Base-by-base conservation (phyloP, 2,888 invertebrate genomes). In the Beris chalybata region DNA sequence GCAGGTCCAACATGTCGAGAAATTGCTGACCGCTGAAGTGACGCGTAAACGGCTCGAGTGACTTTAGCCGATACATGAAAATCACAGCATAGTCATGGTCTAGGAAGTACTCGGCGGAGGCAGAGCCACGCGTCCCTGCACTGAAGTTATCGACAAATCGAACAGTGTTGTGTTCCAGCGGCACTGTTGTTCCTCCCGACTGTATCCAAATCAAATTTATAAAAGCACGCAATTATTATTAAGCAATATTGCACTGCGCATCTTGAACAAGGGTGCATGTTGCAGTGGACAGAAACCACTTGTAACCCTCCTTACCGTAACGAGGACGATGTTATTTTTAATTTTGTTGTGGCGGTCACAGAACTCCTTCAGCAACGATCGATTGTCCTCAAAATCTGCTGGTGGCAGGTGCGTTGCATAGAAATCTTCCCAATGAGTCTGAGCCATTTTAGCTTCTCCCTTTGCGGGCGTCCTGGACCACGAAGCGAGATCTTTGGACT, bases 91-190 rank as follows among this genome's bases (percentile, higher is more conserved):
- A 98, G 48, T 87, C 90, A 71, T 85, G 82, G 71, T 91, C 88
- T 48, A 98, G 84, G 82, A 99, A 98, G 79, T 96, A 93, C 85
- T 99, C 99, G 0, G 97, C 90, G 0, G 97, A 97, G 0, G 94
- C 88, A 0, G 98, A 89, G 29, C 99, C 99, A 71, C 98, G 85
- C 0, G 92, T 95, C 54, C 99, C 99, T 15, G 95, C 93, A 79
- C 97, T 98, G 82, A 99, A 99, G 84, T 99, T 99, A 80, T 99
- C 99, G 65, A 99, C 95, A 81, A 94, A 99, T 59, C 99, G 87
- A 1, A 99, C 99, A 0, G 97, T 97, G 78, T 96, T 94, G 79
- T 95, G 94, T 78, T 99, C 99, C 65, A 99, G 80, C 0, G 98
- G 98, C 5, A 97, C 94, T 45, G 94, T 95, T 4, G 98, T 99